Evolutionary conservation across 1,140 invertebrate genomes (phyloP), one percentile per base, ranked within the genome.

Genomic region (Watersipora subatra): DNA sequence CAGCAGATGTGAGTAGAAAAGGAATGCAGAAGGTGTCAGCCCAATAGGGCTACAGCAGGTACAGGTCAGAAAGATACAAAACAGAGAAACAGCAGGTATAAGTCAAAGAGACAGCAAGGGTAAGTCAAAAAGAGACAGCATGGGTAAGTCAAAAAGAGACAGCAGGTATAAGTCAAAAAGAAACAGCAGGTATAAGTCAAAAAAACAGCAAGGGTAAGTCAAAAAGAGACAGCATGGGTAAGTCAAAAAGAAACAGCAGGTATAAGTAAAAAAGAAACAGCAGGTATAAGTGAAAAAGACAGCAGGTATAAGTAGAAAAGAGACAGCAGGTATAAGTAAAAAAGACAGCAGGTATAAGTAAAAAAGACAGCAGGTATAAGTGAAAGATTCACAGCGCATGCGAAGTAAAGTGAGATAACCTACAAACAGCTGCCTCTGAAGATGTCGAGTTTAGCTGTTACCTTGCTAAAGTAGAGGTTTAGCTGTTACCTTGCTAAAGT

Each of bases 91-190:
- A n/a, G n/a, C n/a, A n/a, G n/a, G n/a, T n/a, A n/a, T n/a, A n/a
- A n/a, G n/a, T n/a, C n/a, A n/a, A n/a, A 3, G 25, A 19, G 26
- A 24, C 20, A 62, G 19, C 15, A 27, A 28, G 17, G 30, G 61
- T 26, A 29, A 65, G 34, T 57, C 17, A 57, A 28, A 67, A 19
- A 65, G 25, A 65, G 57, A 67, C 55, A 66, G 58, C 12, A 22
- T 15, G 58, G 22, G n/a, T 15, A 22, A 61, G 58, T 15, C 15
- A 15, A 22, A 24, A 22, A 15, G 22, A 65, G 58, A 61, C 12
- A 55, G 46, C 17, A 22, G 22, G 46, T 17, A 22, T 17, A 22
- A 55, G 46, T 17, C 17, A 55, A 22, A 61, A 22, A 61, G 58
- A 61, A 22, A 61, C 17, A 61, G 15, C 12, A 22, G 22, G 58